Conservation (phyloP, 2,888 invertebrate species). For the Fabriciana adippe region DNA sequence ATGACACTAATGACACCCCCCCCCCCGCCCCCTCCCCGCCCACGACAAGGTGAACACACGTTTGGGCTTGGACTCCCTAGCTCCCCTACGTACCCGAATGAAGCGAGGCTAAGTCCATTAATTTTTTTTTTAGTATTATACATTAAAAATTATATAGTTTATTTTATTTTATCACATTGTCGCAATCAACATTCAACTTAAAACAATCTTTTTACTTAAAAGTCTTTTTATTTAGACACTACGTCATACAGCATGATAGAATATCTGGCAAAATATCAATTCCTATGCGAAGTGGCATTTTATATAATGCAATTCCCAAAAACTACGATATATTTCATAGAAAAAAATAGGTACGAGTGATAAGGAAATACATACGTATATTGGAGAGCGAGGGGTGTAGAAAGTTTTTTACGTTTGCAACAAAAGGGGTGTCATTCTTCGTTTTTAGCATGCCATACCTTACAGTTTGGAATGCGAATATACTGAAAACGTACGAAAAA, state of each 20-base stretch:
- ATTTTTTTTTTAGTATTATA: no score
- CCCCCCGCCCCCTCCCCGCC: no score
- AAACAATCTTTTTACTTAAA: not conserved
- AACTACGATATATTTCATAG: slow-evolving; percentile 3
- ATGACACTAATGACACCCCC: no score
- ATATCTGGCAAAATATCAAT: not conserved
- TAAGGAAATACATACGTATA: slow-evolving; percentile 2
- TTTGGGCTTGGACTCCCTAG: no score
- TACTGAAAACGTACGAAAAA: not conserved
- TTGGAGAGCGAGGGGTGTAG: not conserved
- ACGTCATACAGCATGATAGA: not conserved
- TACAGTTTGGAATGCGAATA: not conserved
- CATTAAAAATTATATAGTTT: no score
- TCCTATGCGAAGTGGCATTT: not conserved
- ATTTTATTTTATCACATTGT: no score
- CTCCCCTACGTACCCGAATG: no score
- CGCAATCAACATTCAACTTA: no score
- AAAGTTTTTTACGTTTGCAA: not conserved
- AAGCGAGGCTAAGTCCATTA: no score
- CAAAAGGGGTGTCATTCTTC: slow-evolving; percentile 1
- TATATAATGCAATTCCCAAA: slow-evolving; percentile 1
- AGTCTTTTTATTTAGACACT: not conserved
- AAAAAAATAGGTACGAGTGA: slow-evolving; percentile 4
- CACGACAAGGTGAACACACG: no score
- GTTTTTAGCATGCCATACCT: not conserved